Conservation (phyloP, 1,140 invertebrate genomes). For the Varroa destructor region DNA sequence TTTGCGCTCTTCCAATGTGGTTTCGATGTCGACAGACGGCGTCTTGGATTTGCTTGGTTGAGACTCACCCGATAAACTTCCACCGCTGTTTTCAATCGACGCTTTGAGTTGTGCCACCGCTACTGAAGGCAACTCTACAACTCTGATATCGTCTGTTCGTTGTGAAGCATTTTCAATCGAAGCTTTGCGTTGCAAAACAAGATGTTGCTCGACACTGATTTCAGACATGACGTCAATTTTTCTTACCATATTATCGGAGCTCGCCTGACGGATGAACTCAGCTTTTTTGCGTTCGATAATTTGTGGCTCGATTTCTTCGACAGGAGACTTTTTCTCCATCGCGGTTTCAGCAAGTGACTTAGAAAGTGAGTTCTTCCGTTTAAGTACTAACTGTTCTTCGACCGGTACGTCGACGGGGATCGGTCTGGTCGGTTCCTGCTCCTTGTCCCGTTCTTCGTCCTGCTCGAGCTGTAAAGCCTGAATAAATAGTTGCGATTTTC, state of each 20-base stretch:
- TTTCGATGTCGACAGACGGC: constrained; percentile 18
- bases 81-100: constrained; percentile 1
- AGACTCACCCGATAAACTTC: background rate
- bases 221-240: background rate
- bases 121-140: constrained; percentile 5
- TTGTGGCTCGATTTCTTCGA: constrained; percentile 21
- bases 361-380: constrained; percentile 17
- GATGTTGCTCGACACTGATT: constrained; percentile 7
- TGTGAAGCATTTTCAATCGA: constrained; percentile 18
- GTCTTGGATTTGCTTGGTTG: constrained; percentile 18
- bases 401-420: constrained; percentile 1
- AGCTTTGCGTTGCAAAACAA: constrained; percentile 9
- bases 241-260: constrained; percentile 2
- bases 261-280: constrained; percentile 24
- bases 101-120: constrained; percentile 22
- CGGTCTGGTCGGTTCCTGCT: background rate
- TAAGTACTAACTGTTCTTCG: constrained; percentile 13
- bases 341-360: background rate
- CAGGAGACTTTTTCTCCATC: background rate
- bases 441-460: constrained; percentile 6
- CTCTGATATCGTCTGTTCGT: background rate
- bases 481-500: constrained; percentile 21
- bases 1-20: constrained; percentile 19
- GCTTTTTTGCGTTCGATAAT: constrained; percentile 25
- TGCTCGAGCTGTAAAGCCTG: constrained; percentile 18